Conservation (phyloP, 2,888 invertebrate genomes). For the Campaea margaritaria region DNA sequence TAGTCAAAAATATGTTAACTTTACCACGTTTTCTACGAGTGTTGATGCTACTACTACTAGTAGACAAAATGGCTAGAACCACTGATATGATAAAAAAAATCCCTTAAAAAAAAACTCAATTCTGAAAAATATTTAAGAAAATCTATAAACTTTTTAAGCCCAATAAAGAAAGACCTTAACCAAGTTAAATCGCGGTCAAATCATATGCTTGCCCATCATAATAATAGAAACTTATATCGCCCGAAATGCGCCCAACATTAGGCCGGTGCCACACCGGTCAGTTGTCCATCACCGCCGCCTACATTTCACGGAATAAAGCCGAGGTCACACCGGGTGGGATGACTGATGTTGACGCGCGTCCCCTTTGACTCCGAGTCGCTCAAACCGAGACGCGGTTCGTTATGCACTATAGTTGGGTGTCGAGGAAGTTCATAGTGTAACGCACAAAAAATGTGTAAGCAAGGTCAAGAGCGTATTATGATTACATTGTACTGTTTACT, state of each 20-base stretch:
- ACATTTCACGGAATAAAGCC: conserved; percentile 59
- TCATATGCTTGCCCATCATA: no score
- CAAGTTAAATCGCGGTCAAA: no score
- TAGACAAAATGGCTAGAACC: no score
- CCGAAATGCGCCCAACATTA: conserved; percentile 22
- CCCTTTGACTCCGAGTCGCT: conserved; percentile 80
- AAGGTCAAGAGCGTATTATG: neutral
- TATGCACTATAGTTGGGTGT: conserved; percentile 61
- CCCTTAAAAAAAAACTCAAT: no score
- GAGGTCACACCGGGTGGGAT: conserved; percentile 70
- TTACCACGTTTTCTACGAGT: no score
- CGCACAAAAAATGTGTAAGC: neutral
- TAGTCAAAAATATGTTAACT: no score
- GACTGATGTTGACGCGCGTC: conserved; percentile 78
- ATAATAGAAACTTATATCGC: neutral
- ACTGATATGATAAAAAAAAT: no score
- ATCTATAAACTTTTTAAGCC: no score
- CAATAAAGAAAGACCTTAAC: no score
- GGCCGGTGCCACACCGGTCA: conserved; percentile 44
- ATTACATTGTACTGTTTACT: neutral
- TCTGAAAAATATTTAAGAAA: no score
- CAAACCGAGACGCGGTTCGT: conserved; percentile 61
- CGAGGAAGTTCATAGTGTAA: conserved; percentile 9
- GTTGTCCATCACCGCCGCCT: conserved; percentile 51
- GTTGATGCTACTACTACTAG: no score